Conservation (phyloP, 2,797 vertebrate genomes). For the Pipistrellus kuhlii region DNA sequence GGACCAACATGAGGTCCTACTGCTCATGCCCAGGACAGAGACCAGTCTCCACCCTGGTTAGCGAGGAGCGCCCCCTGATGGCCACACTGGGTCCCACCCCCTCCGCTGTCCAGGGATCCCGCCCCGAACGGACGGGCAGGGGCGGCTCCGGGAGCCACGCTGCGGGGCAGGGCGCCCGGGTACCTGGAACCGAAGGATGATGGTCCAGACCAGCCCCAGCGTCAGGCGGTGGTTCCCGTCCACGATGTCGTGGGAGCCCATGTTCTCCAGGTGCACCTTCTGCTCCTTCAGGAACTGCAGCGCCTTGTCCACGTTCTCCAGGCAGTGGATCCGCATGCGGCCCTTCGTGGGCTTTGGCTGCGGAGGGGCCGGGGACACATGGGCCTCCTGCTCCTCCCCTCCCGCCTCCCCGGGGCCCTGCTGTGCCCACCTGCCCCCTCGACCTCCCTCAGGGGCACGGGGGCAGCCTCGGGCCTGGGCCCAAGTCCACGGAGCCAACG, state of each 20-base stretch:
- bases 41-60: neutral
- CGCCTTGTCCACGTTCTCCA: constrained; percentile 97
- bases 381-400: neutral
- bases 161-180: fast-evolving
- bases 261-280: constrained; percentile 96
- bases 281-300: constrained; percentile 97
- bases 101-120: too few species aligned
- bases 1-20: neutral
- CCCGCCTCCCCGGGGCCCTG: neutral
- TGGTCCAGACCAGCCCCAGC: constrained; percentile 96
- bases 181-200: constrained; percentile 97
- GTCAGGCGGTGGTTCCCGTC: constrained; percentile 97
- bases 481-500: neutral
- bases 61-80: neutral
- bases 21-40: neutral
- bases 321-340: constrained; percentile 97
- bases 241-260: constrained; percentile 97
- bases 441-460: neutral
- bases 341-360: constrained; percentile 96
- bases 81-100: neutral
- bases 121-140: neutral
- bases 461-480: neutral
- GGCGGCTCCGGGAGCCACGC: fast-evolving
- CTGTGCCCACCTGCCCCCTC: neutral
- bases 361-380: neutral